phyloP scores from a whole-genome alignment of 2,797 vertebrate genomes.

The Sparidentex hasta region DNA sequence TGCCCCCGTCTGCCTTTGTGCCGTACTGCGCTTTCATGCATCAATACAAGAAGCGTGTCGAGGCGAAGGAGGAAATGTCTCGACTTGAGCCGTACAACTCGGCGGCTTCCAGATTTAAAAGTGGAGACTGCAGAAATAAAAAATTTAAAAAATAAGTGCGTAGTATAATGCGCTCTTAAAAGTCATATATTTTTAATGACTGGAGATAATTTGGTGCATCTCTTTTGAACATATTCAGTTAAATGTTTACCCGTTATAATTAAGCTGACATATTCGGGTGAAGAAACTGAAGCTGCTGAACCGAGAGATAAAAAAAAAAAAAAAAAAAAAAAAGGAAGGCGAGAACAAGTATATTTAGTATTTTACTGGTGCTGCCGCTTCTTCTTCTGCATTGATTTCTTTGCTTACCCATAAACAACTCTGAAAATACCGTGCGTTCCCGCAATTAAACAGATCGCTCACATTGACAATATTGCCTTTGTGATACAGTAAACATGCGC shows the following conservation, averaged over 20 bases:
- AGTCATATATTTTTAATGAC: neutral
- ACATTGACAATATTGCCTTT: neutral
- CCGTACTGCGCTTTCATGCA: neutral
- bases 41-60: neutral
- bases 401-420: neutral
- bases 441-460: neutral
- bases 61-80: neutral
- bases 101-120: neutral
- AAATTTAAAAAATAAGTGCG: no score
- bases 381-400: neutral
- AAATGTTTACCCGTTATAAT: neutral
- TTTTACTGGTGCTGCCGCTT: neutral
- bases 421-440: neutral
- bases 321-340: neutral
- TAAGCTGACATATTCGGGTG: neutral
- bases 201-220: neutral
- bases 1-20: slow-evolving; percentile 16
- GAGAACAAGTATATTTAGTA: neutral
- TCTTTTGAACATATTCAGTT: neutral
- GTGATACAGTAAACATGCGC: slow-evolving; percentile 7
- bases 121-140: neutral
- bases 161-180: neutral
- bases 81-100: neutral
- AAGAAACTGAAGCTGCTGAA: neutral
- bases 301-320: neutral